Percentiles rank a stretch among this genome's conserved stretches.
Conservation (phyloP, 2,888 invertebrate genomes). For the Athetis lepigone region DNA sequence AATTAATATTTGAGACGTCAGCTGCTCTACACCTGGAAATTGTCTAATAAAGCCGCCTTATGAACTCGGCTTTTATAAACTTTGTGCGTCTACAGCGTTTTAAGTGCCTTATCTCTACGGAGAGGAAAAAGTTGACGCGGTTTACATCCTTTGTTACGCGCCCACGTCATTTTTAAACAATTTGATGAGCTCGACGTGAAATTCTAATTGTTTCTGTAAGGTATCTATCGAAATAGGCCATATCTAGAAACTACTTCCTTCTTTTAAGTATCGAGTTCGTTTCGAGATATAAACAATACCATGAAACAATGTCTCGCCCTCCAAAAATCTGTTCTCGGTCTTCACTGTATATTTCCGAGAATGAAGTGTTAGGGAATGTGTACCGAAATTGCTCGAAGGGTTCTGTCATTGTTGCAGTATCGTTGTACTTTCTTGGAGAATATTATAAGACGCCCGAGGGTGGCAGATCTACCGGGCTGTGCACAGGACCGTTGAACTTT, state of each 20-base stretch:
- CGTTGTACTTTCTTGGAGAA: slow-evolving; percentile 56
- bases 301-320: slow-evolving; percentile 40
- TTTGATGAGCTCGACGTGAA: slow-evolving; percentile 35
- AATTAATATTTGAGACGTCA: slow-evolving; percentile 86
- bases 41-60: slow-evolving; percentile 86
- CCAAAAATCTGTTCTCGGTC: slow-evolving; percentile 39
- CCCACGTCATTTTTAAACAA: slow-evolving; percentile 54
- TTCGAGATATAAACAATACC: slow-evolving; percentile 36
- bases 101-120: slow-evolving; percentile 72
- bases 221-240: slow-evolving; percentile 4
- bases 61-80: slow-evolving; percentile 85
- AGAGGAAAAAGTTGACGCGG: slow-evolving; percentile 68
- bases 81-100: slow-evolving; percentile 75
- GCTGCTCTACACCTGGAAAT: slow-evolving; percentile 85
- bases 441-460: slow-evolving; percentile 62
- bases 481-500: slow-evolving; percentile 62
- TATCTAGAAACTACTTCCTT: not conserved
- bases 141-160: slow-evolving; percentile 66
- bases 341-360: slow-evolving; percentile 40
- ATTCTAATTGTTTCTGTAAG: slow-evolving; percentile 20
- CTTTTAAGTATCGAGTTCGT: not conserved
- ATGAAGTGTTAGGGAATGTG: slow-evolving; percentile 51
- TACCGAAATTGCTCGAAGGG: slow-evolving; percentile 54
- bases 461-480: slow-evolving; percentile 39
- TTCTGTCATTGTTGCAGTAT: slow-evolving; percentile 53